phyloP scores from a whole-genome alignment of 2,113 vertebrate genomes.

The Plecturocebus donacophilus region DNA sequence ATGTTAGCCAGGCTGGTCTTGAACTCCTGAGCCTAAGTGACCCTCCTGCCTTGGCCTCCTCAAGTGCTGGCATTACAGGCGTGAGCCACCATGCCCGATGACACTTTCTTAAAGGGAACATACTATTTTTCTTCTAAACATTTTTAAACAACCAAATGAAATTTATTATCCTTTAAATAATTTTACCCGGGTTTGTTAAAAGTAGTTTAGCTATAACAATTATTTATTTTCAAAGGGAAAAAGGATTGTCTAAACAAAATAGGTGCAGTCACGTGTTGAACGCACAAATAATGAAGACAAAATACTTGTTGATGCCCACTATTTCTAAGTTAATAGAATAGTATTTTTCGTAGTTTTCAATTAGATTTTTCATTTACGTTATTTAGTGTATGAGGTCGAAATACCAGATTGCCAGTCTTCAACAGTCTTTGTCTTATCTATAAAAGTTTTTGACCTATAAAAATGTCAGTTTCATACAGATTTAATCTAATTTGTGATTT shows the following conservation, averaged over 20 bases:
- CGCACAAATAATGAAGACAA: not conserved
- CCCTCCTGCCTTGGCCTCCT: no score
- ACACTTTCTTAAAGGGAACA: no score
- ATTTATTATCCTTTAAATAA: not conserved
- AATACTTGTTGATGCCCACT: not conserved
- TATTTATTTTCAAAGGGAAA: conserved; percentile 25
- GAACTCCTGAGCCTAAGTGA: no score
- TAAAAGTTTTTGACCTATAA: not conserved
- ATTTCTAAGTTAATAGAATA: not conserved
- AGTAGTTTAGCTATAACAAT: not conserved
- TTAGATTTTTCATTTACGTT: not conserved
- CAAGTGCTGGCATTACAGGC: no score
- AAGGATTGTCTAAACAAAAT: not conserved
- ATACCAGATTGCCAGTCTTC: not conserved
- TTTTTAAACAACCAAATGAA: conserved; percentile 30
- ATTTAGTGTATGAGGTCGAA: not conserved
- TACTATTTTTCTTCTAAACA: not conserved
- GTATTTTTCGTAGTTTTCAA: conserved; percentile 7
- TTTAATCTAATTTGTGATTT: not conserved
- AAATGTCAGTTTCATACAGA: not conserved
- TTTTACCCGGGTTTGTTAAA: not conserved
- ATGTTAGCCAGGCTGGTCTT: no score
- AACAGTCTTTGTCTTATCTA: not conserved
- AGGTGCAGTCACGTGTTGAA: not conserved
- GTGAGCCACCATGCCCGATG: no score